Base-by-base conservation (phyloP, 2,113 vertebrate genomes). In the Lophochroa leadbeateri region DNA sequence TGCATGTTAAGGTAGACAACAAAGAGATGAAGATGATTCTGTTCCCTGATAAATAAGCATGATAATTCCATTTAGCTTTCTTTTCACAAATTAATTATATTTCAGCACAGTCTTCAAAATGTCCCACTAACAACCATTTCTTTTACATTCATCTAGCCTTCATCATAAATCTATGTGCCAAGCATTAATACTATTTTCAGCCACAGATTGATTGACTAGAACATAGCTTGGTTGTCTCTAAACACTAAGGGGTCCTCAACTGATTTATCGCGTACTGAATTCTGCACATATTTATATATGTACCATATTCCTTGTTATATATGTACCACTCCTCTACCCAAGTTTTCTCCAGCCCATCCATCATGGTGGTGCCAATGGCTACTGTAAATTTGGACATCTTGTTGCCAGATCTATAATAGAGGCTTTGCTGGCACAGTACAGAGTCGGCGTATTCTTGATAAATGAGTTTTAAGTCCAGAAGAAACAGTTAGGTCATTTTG, bases 191-290 rank as follows among this genome's bases (percentile, higher is more conserved):
- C 92, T 88, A 68, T 83, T 96, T 88, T 78, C 93, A 93, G 75
- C 82, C 88, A 83, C 82, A 88, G 90, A 88, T 64, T 96, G 92
- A 93, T 95, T 96, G 95, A 94, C 86, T 93, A 71, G 94, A 96
- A 68, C 77, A 68, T 86, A 88, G 47, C 80, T 86, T 84, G 61
- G 69, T 88, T 91, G 83, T 89, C 92, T 93, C 86, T 86, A 89
- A 95, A 94, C 88, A 92, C 77, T 65, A 35, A 92, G 89, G 86
- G 81, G 84, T 80, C 94, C 89, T 94, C 61, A 68, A 58, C 88
- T 86, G 91, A 95, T 96, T 94, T 95, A 90, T 93, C 0, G 0
- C 61, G 55, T 75, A 68, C 68, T 80, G 68, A 94, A 88, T 33
- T 27, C 68, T 77, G 55, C 82, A 61, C 16, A 18, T 69, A 64